Evolutionary conservation across 2,113 vertebrate genomes (phyloP).

Genomic region (Mungos mungo): DNA sequence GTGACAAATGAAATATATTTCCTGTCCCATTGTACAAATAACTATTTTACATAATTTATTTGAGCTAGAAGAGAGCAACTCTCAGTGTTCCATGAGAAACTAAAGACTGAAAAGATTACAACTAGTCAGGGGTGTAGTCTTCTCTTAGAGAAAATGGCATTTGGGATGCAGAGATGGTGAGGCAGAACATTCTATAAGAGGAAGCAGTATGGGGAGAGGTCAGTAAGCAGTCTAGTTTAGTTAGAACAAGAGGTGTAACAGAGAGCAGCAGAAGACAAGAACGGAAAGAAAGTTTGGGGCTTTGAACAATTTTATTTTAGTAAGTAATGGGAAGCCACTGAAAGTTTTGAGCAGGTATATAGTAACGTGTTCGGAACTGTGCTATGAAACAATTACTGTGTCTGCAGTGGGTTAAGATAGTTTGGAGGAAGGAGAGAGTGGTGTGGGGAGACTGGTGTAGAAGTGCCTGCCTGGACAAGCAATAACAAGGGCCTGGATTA

Average conservation of each 20-base stretch:
- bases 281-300: neutral
- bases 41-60: neutral
- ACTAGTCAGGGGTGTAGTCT: neutral
- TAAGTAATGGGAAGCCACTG: conserved; percentile 19
- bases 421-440: neutral
- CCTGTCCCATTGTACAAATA: neutral
- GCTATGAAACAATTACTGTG: neutral
- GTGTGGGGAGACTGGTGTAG: neutral
- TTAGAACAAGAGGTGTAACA: neutral
- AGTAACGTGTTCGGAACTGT: neutral
- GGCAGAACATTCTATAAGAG: neutral
- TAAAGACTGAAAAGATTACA: conserved; percentile 10
- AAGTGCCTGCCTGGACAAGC: neutral
- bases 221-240: neutral
- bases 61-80: conserved; percentile 9
- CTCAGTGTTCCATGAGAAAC: neutral
- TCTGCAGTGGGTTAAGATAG: neutral
- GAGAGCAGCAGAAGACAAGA: neutral
- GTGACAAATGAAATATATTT: neutral
- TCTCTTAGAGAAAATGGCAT: neutral
- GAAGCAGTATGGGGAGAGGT: neutral
- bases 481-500: neutral
- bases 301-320: neutral
- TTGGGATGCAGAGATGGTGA: neutral
- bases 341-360: neutral